Percentiles rank a stretch among this genome's conserved stretches.
These are phyloP conservation scores for Peromyscus maniculatus DNA, from an alignment of 2,113 vertebrate species.

Conservation along the genomic window DNA sequence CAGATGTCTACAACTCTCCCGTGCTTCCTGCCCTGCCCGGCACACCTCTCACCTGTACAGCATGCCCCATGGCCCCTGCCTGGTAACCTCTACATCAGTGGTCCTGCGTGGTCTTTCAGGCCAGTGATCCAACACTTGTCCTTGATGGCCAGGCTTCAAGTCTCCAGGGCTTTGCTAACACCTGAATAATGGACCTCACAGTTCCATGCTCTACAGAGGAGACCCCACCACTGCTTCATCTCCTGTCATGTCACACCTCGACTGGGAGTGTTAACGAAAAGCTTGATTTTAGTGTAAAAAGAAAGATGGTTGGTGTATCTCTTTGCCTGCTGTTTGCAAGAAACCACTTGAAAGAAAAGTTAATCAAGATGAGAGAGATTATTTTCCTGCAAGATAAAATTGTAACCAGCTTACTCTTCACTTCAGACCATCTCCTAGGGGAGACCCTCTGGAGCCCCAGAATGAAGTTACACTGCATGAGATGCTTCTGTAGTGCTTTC, in stretches of 20 bases:
- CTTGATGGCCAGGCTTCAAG: not conserved
- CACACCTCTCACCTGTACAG: not conserved
- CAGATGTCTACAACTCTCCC: too few relatives aligned
- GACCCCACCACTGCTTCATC: fast-evolving
- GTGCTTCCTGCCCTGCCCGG: not conserved
- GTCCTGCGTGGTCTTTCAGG: too few relatives aligned
- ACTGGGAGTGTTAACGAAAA: not conserved
- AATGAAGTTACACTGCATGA: not conserved
- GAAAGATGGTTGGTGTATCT: not conserved
- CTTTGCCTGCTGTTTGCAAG: slow-evolving; percentile 1
- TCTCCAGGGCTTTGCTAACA: not conserved
- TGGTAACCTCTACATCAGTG: too few relatives aligned
- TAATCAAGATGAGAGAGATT: slow-evolving; percentile 16
- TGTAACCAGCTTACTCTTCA: not conserved
- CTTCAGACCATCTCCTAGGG: not conserved
- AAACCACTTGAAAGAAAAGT: slow-evolving; percentile 27
- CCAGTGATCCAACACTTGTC: not conserved
- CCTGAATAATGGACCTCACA: fast-evolving
- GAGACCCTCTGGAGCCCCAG: not conserved
- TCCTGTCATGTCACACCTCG: not conserved
- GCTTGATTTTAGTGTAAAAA: not conserved
- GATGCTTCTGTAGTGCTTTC: not conserved
- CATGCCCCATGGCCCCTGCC: not conserved
- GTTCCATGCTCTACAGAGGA: not conserved
- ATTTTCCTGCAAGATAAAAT: not conserved